phyloP scores from a whole-genome alignment of 1,140 invertebrate species.

The Epicauta chinensis region DNA sequence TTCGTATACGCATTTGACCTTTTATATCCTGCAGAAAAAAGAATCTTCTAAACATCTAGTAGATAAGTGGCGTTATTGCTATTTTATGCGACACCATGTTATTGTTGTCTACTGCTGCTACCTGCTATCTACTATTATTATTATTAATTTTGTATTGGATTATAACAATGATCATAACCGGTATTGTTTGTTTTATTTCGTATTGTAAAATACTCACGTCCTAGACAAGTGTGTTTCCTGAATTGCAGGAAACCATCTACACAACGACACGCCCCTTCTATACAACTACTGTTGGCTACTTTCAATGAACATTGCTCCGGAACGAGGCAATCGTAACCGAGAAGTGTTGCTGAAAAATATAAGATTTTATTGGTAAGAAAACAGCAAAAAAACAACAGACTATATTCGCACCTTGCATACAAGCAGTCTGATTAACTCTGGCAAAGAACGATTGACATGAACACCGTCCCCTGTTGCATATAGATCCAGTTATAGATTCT shows the following conservation, averaged over 20 bases:
- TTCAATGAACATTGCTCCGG: conserved; percentile 70
- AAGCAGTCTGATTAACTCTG: conserved; percentile 54
- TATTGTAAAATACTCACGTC: conserved; percentile 61
- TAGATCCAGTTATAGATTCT: conserved; percentile 47
- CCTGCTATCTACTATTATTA: no score
- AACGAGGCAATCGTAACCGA: conserved; percentile 66
- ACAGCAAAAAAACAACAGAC: conserved; percentile 5
- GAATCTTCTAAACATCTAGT: no score
- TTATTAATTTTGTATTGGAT: no score
- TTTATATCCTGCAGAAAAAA: no score
- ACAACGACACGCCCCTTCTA: conserved; percentile 69
- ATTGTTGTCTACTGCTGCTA: no score
- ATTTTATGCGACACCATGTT: no score
- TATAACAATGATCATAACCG: no score
- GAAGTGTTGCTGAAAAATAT: conserved; percentile 61
- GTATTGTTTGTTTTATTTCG: no score
- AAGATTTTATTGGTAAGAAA: conserved; percentile 1
- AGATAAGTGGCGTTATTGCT: no score
- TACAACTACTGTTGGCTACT: conserved; percentile 70
- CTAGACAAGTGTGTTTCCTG: conserved; percentile 78
- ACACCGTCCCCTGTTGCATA: conserved; percentile 56
- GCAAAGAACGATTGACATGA: conserved; percentile 61
- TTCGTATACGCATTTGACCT: no score
- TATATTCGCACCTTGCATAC: conserved; percentile 67
- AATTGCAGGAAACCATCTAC: conserved; percentile 75